Conservation (phyloP, 2,888 invertebrate species). For the Phytoseiulus persimilis region DNA sequence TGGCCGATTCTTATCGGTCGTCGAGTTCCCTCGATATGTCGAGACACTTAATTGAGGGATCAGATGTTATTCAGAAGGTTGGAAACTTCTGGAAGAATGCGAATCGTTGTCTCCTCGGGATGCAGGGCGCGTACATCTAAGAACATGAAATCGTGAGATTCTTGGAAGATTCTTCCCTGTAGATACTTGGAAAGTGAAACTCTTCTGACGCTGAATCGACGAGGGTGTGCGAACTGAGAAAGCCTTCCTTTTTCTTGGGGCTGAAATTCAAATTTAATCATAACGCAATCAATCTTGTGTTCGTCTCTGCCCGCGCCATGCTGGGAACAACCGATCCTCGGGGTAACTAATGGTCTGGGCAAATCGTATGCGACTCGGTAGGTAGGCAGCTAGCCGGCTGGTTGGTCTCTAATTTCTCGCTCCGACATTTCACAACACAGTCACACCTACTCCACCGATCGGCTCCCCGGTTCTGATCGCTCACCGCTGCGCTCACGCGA, state of each 20-base stretch:
- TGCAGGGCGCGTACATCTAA: no score
- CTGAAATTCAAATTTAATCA: constrained; percentile 38
- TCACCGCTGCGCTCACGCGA: background rate
- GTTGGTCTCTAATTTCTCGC: background rate
- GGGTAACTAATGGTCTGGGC: constrained; percentile 32
- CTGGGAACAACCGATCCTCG: background rate
- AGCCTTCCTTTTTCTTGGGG: background rate
- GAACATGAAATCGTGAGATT: no score
- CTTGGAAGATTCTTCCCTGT: no score
- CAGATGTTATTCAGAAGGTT: no score
- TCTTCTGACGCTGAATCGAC: background rate
- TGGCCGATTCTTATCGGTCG: no score
- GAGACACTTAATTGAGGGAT: no score
- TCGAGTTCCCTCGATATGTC: no score
- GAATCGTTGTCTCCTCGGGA: no score
- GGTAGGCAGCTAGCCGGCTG: background rate
- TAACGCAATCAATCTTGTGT: constrained; percentile 32
- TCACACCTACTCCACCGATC: background rate
- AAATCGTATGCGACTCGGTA: constrained; percentile 17
- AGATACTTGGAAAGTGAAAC: background rate
- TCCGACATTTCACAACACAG: background rate
- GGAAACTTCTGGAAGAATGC: no score
- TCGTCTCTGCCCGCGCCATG: background rate
- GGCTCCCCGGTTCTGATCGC: background rate
- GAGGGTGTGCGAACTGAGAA: background rate